phyloP scores from a whole-genome alignment of 2,113 vertebrate genomes.

The Hemiprocne comata region DNA sequence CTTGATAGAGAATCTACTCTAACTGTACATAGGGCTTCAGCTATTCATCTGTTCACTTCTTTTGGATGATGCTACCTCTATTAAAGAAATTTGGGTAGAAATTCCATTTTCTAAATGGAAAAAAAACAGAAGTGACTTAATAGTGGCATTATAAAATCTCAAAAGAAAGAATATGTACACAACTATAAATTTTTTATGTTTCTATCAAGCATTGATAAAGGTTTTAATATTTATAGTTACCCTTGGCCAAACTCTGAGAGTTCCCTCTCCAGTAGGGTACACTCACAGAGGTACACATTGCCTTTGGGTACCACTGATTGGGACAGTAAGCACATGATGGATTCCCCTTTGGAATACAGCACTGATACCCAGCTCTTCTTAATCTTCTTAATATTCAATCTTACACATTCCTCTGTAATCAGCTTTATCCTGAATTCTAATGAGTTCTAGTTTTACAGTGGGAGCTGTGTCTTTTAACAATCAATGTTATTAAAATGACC shows the following conservation, averaged over 20 bases:
- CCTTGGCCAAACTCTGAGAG: conserved; percentile 75
- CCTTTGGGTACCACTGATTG: conserved; percentile 77
- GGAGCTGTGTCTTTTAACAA: conserved; percentile 63
- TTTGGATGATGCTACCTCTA: background rate
- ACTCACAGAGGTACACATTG: conserved; percentile 50
- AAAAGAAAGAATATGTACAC: conserved; percentile 53
- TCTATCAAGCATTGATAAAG: conserved; percentile 79
- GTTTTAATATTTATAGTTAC: conserved; percentile 82
- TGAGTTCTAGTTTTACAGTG: conserved; percentile 52
- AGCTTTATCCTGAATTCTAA: conserved; percentile 72
- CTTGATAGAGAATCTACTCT: conserved; percentile 64
- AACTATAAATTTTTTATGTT: conserved; percentile 78
- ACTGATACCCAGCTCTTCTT: conserved; percentile 39
- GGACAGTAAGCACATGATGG: conserved; percentile 26
- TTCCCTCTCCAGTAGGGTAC: conserved; percentile 50
- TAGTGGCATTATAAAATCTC: conserved; percentile 50
- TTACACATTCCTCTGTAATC: conserved; percentile 60
- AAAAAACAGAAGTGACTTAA: background rate
- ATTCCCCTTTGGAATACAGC: conserved; percentile 66
- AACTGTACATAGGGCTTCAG: background rate
- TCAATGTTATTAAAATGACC: conserved; percentile 73
- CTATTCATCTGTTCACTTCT: conserved; percentile 3
- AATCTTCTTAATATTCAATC: conserved; percentile 75
- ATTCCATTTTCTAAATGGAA: conserved; percentile 51
- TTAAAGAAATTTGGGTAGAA: conserved; percentile 21